These are phyloP conservation scores for Chrysolina americana DNA, from an alignment of 2,888 invertebrate genomes.

Conservation along the genomic window DNA sequence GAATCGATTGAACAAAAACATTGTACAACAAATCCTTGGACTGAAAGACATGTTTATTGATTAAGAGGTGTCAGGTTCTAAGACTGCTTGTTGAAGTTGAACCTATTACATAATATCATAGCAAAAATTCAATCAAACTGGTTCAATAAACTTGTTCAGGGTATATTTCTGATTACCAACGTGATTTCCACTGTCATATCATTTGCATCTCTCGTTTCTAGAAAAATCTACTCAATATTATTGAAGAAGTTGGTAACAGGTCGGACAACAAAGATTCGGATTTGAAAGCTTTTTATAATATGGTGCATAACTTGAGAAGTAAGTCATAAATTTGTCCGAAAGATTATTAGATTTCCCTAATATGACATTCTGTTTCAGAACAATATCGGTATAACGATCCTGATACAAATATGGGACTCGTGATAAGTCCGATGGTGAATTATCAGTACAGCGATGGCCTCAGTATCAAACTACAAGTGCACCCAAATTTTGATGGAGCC, in stretches of 20 bases:
- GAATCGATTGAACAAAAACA: no score
- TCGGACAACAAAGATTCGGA: slow-evolving; percentile 76
- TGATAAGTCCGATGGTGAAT: slow-evolving; percentile 89
- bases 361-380: slow-evolving; percentile 69
- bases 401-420: slow-evolving; percentile 88
- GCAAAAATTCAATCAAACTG: no score
- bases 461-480: slow-evolving; percentile 91
- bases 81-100: no score
- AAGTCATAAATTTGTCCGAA: slow-evolving; percentile 60
- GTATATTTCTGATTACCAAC: no score
- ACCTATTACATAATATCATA: no score
- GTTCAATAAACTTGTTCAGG: no score
- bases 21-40: no score
- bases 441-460: slow-evolving; percentile 83
- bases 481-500: slow-evolving; percentile 72
- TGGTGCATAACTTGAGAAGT: slow-evolving; percentile 87
- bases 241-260: slow-evolving; percentile 75
- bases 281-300: slow-evolving; percentile 85
- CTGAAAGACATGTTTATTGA: no score
- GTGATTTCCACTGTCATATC: neutral
- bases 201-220: slow-evolving; percentile 57
- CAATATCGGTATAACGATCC: slow-evolving; percentile 83
- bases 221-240: slow-evolving; percentile 74
- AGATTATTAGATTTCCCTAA: neutral
- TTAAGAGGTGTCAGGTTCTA: no score